Evolutionary conservation across 2,113 vertebrate species (phyloP), one percentile per base, ranked within the genome.

Genomic region (Rafetus swinhoei): DNA sequence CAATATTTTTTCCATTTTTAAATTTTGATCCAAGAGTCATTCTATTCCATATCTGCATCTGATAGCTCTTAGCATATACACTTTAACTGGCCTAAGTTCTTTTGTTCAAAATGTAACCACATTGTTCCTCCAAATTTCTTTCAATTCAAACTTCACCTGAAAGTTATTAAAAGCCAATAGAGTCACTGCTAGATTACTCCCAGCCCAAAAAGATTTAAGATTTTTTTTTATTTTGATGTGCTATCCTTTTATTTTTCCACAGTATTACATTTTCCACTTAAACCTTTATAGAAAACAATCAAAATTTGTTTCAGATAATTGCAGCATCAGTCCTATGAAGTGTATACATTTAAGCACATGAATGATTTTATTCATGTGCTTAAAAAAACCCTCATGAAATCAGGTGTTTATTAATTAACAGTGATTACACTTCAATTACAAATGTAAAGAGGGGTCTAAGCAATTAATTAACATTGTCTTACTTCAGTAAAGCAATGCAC

Each of bases 11-110:
- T 45, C 45, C 65, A 90, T 84, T 84, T 84, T 95, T 82, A 90
- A 81, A 89, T 82, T 83, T 90, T 85, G 50, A 32, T 53, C 13
- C 32, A 84, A 85, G 74, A 69, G 45, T 87, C 81, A 54, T 79
- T 60, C 59, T n/a, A 88, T 25, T 85, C 29, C 18, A 5, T 32
- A 84, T 22, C 54, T 90, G 76, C 25, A 84, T 22, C 54, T 90
- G 76, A 91, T 69, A 85, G 45, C 60, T 84, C 84, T 72, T 92
- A 92, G 54, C 59, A 62, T 77, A 55, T 88, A 91, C 79, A 84
- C 45, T 19, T 84, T 88, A 72, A 81, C 4, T 85, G 74, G 81
- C 45, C n/a, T 45, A 84, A 81, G 22, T 87, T 89, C 22, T 92
- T 94, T 60, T 91, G 57, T 74, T 87, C 9, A 91, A 88, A 74